Base-by-base conservation (phyloP, 2,888 invertebrate genomes). In the Aricia artaxerxes region DNA sequence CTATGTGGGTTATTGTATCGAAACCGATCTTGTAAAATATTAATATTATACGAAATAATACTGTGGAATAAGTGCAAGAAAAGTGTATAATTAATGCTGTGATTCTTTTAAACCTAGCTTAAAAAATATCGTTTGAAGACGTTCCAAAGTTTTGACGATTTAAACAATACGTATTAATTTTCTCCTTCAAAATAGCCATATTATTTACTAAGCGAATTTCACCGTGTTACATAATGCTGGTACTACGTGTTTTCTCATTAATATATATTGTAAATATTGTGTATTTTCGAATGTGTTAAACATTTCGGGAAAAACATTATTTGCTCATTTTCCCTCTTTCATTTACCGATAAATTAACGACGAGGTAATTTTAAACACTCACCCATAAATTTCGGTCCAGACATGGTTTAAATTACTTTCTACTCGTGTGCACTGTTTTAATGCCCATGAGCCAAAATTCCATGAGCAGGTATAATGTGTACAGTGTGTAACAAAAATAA, bases 251-350 rank as follows among this genome's bases (percentile, higher is more conserved):
- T 57, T 57, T 57, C 53, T 16, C 16, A 1, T 57, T 57, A 16
- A 16, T 13, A 57, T 57, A 49, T n/a, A 24, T 2, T 61, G 60
- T n/a, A 60, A 61, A 61, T 24, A n/a, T 61, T 61, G 24, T 61
- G 61, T 24, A 61, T 61, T 61, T 7, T 16, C 3, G 24, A 61
- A 24, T 64, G 31, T 31, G 9, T 64, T 24, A 31, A 64, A 64
- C 64, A 64, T 64, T 64, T 31, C 60, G 24, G 61, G 61, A 24
- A 64, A 24, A 24, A 64, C 61, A 24, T 64, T 64, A 64, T 64
- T 64, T 64, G 61, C 24, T 64, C 9, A 31, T 64, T 31, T 11
- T 11, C 11, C 11, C 64, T 31, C 64, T 64, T 24, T 31, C 31
- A 64, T 11, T 64, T 7, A 11, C 64, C 64, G 9, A 64, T 64